These are phyloP conservation scores for Molorchus minor DNA, from an alignment of 2,888 invertebrate genomes.

Conservation along the genomic window DNA sequence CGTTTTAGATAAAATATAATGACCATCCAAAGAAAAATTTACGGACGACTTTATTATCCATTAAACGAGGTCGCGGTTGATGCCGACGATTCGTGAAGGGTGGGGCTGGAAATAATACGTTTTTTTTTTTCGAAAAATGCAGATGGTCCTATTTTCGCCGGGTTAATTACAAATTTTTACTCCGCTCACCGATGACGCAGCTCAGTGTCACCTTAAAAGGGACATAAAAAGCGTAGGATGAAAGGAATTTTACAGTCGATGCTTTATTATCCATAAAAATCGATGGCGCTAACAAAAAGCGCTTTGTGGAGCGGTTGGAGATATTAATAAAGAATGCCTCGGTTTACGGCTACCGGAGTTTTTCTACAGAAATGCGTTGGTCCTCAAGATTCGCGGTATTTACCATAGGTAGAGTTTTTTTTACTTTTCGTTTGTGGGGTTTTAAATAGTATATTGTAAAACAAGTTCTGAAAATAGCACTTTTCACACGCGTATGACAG, in stretches of 20 bases:
- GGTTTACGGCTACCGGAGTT: no score
- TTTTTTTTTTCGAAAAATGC: slow-evolving; percentile 20
- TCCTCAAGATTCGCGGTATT: no score
- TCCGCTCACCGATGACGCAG: slow-evolving; percentile 3
- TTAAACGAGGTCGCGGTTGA: slow-evolving; percentile 50
- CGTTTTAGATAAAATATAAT: slow-evolving; percentile 56
- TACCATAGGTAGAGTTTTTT: no score
- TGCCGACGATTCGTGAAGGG: slow-evolving; percentile 43
- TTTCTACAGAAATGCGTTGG: no score
- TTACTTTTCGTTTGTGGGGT: no score
- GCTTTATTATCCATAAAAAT: slow-evolving; percentile 19
- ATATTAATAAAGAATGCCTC: neutral
- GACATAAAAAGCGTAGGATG: slow-evolving; percentile 11
- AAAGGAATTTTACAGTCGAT: slow-evolving; percentile 18
- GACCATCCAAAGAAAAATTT: slow-evolving; percentile 55
- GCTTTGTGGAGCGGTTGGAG: slow-evolving; percentile 2
- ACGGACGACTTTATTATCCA: slow-evolving; percentile 50
- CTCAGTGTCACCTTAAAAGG: neutral
- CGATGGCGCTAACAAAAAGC: slow-evolving; percentile 14
- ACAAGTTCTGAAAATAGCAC: no score
- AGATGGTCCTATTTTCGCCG: slow-evolving; percentile 2
- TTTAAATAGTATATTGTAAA: no score
- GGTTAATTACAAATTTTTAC: slow-evolving; percentile 19
- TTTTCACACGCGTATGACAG: no score
- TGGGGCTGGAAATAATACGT: slow-evolving; percentile 33